phyloP scores from a whole-genome alignment of 2,888 invertebrate species.

The Timandra comae region DNA sequence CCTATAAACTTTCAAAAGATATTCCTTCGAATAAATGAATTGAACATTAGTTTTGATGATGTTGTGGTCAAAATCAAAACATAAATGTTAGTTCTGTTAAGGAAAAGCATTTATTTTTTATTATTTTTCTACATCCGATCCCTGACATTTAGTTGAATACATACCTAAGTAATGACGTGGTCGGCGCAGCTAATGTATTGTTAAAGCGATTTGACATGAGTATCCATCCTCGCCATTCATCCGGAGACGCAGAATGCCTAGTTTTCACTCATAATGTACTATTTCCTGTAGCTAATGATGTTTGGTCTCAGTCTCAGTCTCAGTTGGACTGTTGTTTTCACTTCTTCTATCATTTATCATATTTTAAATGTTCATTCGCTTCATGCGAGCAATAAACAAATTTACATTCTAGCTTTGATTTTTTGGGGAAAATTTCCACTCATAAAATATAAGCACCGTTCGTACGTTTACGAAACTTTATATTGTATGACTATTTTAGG shows the following conservation, averaged over 20 bases:
- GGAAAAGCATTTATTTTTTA: too few species aligned
- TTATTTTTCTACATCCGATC: too few species aligned
- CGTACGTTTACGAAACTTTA: too few species aligned
- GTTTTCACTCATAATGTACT: conserved; percentile 44
- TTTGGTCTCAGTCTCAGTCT: conserved; percentile 19
- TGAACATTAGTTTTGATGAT: too few species aligned
- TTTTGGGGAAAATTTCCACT: not conserved
- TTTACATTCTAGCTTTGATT: not conserved
- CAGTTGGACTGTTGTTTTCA: conserved; percentile 33
- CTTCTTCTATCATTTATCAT: conserved; percentile 33
- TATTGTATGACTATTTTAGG: too few species aligned
- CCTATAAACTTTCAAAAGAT: too few species aligned
- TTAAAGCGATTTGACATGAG: conserved; percentile 15
- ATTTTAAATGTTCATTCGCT: conserved; percentile 19
- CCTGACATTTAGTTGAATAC: too few species aligned
- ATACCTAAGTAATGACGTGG: too few species aligned
- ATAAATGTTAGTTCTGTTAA: too few species aligned
- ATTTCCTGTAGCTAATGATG: conserved; percentile 45
- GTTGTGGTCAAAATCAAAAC: too few species aligned
- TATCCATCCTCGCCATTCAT: conserved; percentile 24
- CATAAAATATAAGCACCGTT: not conserved
- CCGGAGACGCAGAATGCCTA: conserved; percentile 36
- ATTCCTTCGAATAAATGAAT: too few species aligned
- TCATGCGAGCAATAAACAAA: conserved; percentile 15
- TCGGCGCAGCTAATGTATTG: conserved; percentile 1